Evolutionary conservation across 2,797 vertebrate genomes (phyloP), one percentile per base, ranked within the genome.

Genomic region (Liasis olivaceus): DNA sequence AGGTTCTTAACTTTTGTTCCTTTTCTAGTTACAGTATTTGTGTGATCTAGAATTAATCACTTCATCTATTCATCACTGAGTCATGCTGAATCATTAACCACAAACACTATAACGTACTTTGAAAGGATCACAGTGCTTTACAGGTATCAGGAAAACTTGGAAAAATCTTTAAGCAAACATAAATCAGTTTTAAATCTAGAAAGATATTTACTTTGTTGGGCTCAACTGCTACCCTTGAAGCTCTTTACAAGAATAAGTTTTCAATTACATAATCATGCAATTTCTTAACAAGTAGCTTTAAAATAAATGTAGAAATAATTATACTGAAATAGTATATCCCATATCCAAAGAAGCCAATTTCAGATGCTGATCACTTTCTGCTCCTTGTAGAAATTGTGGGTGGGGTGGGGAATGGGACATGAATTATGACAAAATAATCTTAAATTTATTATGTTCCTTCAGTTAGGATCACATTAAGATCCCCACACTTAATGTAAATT

Each of bases 211-310:
- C 15, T 88, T 87, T 47, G 4, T 62, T 60, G 4, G 47, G 56
- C n/a, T 77, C 12, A 60, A n/a, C 22, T 85, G 13, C 42, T 51
- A 28, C 24, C 64, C 56, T 95, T 94, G 66, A 89, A 87, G 77
- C n/a, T 66, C 24, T 54, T 81, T 72, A 9, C 42, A 92, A 62
- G 7, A 94, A 26, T 90, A 54, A 56, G 88, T 84, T 95, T 94
- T 81, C 85, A 89, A 90, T 95, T 96, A 95, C 92, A 60, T 47
- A 85, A 92, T 51, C 93, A 95, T 94, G 81, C 94, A 62, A 89
- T 92, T 92, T 6, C 28, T 77, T 84, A 62, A 56, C 28, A 56
- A 56, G 11, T 13, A 88, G 94, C 60, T 92, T 95, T 92, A 93
- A 31, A 94, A 63, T 87, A 92, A 94, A 95, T 92, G 36, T 72